Percentiles rank a stretch among this genome's conserved stretches.
Evolutionary conservation across 2,888 invertebrate species (phyloP).

Genomic region (Drosophila peninsularis): DNA sequence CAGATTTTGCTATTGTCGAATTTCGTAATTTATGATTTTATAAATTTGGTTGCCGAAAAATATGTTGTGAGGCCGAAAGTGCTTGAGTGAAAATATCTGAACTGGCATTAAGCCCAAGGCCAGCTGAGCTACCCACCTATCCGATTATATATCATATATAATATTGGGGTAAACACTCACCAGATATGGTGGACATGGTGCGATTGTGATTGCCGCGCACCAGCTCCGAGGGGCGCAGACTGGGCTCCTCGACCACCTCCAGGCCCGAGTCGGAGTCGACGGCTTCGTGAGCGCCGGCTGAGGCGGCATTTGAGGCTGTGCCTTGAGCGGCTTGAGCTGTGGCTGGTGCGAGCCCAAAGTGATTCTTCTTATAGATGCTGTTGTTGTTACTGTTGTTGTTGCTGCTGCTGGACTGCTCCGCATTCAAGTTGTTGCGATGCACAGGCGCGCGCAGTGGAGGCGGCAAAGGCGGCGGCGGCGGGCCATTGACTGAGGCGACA

Average conservation of each 20-base stretch:
- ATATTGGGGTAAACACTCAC: conserved; percentile 78
- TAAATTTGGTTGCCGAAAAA: conserved; percentile 7
- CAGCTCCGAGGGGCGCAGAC: conserved; percentile 88
- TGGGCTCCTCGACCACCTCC: conserved; percentile 89
- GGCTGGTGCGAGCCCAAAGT: conserved; percentile 31
- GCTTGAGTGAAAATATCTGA: conserved; percentile 1
- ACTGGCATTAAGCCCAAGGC: conserved; percentile 4
- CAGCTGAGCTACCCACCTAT: neutral
- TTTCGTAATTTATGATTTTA: neutral
- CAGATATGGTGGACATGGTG: conserved; percentile 86
- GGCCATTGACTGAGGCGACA: conserved; percentile 84
- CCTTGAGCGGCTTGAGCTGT: neutral
- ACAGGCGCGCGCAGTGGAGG: conserved; percentile 86
- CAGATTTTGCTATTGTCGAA: neutral
- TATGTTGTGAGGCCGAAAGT: conserved; percentile 13
- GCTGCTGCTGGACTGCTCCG: conserved; percentile 49
- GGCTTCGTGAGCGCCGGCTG: conserved; percentile 37
- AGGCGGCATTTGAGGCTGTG: neutral
- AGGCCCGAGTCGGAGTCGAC: conserved; percentile 85
- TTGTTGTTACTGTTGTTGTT: conserved; percentile 44
- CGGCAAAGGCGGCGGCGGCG: conserved; percentile 90
- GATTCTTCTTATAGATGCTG: conserved; percentile 59
- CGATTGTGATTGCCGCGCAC: conserved; percentile 87
- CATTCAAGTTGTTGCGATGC: conserved; percentile 62
- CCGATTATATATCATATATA: no score